A percentile compares a stretch with the other conserved stretches of the same genome.
phyloP scores from a whole-genome alignment of 2,797 vertebrate species.

The Octomys mimax region DNA sequence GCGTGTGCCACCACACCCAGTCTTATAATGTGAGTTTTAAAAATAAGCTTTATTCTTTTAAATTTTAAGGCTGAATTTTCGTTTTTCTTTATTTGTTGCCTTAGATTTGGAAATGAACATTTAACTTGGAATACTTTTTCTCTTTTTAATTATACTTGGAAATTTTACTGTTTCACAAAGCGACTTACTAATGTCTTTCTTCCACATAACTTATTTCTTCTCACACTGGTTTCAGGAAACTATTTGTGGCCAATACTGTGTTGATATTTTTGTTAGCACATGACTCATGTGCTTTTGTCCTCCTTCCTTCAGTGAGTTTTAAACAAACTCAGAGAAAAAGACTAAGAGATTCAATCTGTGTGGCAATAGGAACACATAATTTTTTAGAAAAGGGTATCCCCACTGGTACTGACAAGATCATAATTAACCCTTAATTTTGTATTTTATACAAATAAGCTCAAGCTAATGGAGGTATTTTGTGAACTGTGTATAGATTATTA shows the following conservation, averaged over 20 bases:
- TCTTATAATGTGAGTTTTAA: background rate
- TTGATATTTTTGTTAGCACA: constrained; percentile 78
- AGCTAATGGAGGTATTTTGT: background rate
- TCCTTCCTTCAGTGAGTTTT: constrained; percentile 75
- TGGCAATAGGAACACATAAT: background rate
- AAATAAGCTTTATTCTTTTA: background rate
- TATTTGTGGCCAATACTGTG: constrained; percentile 71
- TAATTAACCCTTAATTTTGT: constrained; percentile 28
- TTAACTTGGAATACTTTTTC: constrained; percentile 81
- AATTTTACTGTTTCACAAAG: constrained; percentile 77
- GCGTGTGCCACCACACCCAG: too few species aligned
- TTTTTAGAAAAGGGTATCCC: background rate
- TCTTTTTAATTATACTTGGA: constrained; percentile 83
- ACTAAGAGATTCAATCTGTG: background rate
- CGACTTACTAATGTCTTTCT: constrained; percentile 75
- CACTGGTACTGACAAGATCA: background rate
- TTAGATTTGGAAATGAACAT: constrained; percentile 71
- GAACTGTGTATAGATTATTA: background rate
- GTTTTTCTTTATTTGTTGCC: constrained; percentile 73
- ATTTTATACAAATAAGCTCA: background rate
- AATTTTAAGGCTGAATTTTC: background rate
- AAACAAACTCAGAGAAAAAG: constrained; percentile 65
- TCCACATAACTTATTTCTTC: constrained; percentile 83
- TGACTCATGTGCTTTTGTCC: constrained; percentile 74
- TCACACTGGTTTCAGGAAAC: constrained; percentile 63